Conservation (phyloP, 2,113 vertebrate species). For the Atractosteus spatula region DNA sequence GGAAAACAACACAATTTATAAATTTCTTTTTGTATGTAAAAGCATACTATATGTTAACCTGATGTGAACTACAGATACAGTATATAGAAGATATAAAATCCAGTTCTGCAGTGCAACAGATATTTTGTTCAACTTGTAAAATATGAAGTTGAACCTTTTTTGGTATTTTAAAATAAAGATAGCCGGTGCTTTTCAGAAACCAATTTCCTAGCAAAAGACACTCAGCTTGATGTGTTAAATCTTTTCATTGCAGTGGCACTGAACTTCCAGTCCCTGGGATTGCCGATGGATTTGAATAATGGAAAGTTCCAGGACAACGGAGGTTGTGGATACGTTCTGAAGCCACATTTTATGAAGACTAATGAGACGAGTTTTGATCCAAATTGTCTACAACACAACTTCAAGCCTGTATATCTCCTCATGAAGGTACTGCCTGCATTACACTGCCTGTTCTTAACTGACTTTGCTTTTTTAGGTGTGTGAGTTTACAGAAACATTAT, state of each 20-base stretch:
- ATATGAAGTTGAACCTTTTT: too few relatives aligned
- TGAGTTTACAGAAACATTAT: neutral
- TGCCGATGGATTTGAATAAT: conserved; percentile 77
- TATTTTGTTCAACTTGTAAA: too few relatives aligned
- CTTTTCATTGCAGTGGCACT: conserved; percentile 71
- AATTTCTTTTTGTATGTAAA: too few relatives aligned
- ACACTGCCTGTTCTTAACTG: neutral
- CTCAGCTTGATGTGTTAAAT: conserved; percentile 7
- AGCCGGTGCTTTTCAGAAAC: too few relatives aligned
- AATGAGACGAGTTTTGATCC: conserved; percentile 56
- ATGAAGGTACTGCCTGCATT: conserved; percentile 50
- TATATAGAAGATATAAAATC: too few relatives aligned
- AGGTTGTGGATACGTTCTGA: conserved; percentile 78
- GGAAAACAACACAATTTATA: too few relatives aligned
- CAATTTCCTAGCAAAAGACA: neutral
- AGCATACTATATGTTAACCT: too few relatives aligned
- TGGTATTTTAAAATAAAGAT: too few relatives aligned
- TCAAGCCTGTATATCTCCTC: conserved; percentile 56
- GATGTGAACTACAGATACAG: too few relatives aligned
- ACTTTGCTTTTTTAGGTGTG: neutral
- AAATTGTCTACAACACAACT: conserved; percentile 15
- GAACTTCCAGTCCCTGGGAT: conserved; percentile 79
- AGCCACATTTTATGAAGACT: conserved; percentile 69
- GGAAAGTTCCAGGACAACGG: conserved; percentile 88
- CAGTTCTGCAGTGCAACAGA: too few relatives aligned